phyloP scores from a whole-genome alignment of 2,113 vertebrate species.

The Paradoxurus hermaphroditus region DNA sequence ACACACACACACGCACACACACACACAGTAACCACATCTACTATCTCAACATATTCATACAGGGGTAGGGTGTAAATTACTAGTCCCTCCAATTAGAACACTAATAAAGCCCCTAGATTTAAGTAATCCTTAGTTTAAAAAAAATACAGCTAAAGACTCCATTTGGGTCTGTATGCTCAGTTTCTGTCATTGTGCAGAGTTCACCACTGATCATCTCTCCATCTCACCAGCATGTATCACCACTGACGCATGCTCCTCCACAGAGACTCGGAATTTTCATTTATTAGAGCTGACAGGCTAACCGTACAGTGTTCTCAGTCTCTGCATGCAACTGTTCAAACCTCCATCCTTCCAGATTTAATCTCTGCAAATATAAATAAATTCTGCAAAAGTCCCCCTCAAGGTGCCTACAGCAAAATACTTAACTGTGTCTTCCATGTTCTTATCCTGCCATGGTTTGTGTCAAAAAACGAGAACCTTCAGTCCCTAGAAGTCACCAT shows the following conservation, averaged over 20 bases:
- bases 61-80: not conserved
- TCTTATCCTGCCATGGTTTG: not conserved
- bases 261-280: not conserved
- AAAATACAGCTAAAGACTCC: not conserved
- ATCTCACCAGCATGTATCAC: not conserved
- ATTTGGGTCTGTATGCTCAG: not conserved
- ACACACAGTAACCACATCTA: not conserved
- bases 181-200: not conserved
- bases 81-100: not conserved
- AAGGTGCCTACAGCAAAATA: not conserved
- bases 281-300: not conserved
- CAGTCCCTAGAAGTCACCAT: not conserved
- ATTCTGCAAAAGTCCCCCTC: not conserved
- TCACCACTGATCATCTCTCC: not conserved
- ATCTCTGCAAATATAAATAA: not conserved
- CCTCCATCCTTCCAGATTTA: not conserved
- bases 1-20: not conserved
- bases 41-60: not conserved
- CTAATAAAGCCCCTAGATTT: not conserved
- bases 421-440: not conserved
- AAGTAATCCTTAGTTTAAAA: not conserved
- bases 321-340: not conserved
- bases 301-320: not conserved
- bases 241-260: rapidly evolving
- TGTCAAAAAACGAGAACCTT: not conserved